Base-by-base conservation (phyloP, 64 coral and sea anemone species). In the Acropora tenuis region DNA sequence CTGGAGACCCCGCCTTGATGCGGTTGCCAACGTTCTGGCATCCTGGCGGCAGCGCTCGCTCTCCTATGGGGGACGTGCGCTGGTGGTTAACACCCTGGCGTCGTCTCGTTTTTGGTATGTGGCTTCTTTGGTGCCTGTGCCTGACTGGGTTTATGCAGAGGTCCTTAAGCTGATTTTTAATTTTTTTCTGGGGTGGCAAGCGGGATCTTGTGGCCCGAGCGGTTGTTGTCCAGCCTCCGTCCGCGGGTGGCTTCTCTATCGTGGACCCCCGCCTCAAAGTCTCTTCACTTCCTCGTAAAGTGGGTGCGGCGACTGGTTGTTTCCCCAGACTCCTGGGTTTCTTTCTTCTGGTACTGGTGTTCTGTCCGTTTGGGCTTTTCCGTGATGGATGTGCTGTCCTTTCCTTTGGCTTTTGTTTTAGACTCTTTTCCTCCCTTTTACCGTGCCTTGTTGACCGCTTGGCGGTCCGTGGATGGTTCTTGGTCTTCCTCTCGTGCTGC, bases 181-280 rank as follows among this genome's bases (percentile, higher is more conserved):
- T 2, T 88, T 93, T 93, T 15, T 79, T 93, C 1, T 93, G 86
- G 85, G 47, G 12, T 1, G 77, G 67, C 15, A 88, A 83, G 49
- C 30, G 47, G 0, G 50, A 87, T 47, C 40, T 93, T 1, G 44
- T 93, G 1, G 16, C 84, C 0, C 81, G 76, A 7, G 0, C 2
- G 0, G 59, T 58, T 0, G 74, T 69, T 9, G 43, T 66, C 16
- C 74, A 79, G 58, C 82, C 90, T 10, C 19, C 55, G 43, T 58
- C 80, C 10, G 2, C 59, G 9, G 78, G 79, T 52, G 69, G 80
- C 15, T 91, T 48, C 10, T 69, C 66, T 48, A 63, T 80, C n/a
- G 66, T 89, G 0, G 69, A 76, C 61, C 8, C 44, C 9, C 53
- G 18, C 7, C 5, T 77, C 0, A 89, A 75, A 57, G 87, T 89